A percentile compares a stretch with the other conserved stretches of the same genome.
Conservation (phyloP, 2,797 vertebrate species). For the Chlorospingus semifuscus region DNA sequence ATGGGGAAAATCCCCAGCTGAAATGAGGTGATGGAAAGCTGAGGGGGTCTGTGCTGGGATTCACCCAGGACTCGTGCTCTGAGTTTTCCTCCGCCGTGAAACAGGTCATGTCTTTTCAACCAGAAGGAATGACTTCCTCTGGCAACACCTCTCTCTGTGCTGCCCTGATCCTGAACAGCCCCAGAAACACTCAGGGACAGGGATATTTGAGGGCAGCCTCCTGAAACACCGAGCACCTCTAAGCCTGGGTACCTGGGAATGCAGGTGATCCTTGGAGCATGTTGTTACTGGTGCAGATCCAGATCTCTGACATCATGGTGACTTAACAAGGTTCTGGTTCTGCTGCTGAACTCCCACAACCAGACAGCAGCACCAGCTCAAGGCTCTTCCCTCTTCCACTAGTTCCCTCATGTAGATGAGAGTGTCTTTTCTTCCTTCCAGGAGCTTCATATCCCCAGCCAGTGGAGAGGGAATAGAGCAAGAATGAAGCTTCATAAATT, state of each 20-base stretch:
- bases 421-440: neutral
- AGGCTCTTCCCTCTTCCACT: neutral
- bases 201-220: neutral
- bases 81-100: neutral
- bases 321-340: neutral
- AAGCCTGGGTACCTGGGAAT: neutral
- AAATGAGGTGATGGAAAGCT: neutral
- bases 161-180: neutral
- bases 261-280: fast-evolving
- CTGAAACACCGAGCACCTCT: neutral
- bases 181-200: neutral
- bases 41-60: neutral
- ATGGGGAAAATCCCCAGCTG: neutral
- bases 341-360: neutral
- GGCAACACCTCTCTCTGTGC: neutral
- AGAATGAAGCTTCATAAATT: neutral
- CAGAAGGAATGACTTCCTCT: neutral
- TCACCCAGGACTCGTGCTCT: neutral
- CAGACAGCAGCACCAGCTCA: fast-evolving
- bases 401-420: fast-evolving
- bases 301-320: fast-evolving
- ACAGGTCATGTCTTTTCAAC: neutral
- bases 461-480: neutral
- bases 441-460: neutral
- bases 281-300: neutral